These are phyloP conservation scores for Lordiphosa fenestrarum DNA, from an alignment of 2,888 invertebrate species.

Conservation along the genomic window DNA sequence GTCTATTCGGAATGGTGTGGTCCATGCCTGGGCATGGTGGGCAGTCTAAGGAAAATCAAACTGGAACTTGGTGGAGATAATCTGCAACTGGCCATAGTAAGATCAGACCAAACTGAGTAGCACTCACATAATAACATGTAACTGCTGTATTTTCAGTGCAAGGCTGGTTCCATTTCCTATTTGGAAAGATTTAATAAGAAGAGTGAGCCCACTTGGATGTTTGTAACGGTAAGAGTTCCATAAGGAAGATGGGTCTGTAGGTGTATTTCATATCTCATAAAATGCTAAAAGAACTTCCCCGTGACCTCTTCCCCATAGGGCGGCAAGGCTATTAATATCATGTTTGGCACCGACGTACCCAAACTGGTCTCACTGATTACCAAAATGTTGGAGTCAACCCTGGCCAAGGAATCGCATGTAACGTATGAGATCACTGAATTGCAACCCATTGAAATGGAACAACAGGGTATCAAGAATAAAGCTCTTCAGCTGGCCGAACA, in stretches of 20 bases:
- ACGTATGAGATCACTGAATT: slow-evolving; percentile 81
- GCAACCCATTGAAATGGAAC: slow-evolving; percentile 81
- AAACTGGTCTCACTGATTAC: slow-evolving; percentile 86
- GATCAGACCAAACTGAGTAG: slow-evolving; percentile 14
- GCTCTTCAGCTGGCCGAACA: slow-evolving; percentile 62
- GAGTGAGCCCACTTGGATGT: slow-evolving; percentile 96
- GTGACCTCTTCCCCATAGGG: slow-evolving; percentile 81
- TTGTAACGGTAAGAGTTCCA: slow-evolving; percentile 85
- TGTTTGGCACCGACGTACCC: slow-evolving; percentile 93
- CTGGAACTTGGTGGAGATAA: slow-evolving; percentile 91
- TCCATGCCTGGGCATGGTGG: slow-evolving; percentile 92
- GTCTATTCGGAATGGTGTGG: slow-evolving; percentile 96
- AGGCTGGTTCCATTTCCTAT: slow-evolving; percentile 88
- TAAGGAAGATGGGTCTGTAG: too few species aligned
- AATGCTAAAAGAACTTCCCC: too few species aligned
- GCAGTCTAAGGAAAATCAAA: slow-evolving; percentile 91
- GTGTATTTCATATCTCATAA: too few species aligned
- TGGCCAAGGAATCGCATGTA: slow-evolving; percentile 63
- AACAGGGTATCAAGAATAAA: slow-evolving; percentile 61
- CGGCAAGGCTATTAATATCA: slow-evolving; percentile 88
- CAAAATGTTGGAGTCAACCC: slow-evolving; percentile 85
- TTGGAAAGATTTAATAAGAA: slow-evolving; percentile 89
- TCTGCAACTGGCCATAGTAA: slow-evolving; percentile 86
- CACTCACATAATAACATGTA: neutral
- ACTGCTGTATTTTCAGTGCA: slow-evolving; percentile 75